Percentiles rank a stretch among this genome's conserved stretches.
phyloP scores from a whole-genome alignment of 2,113 vertebrate species.

The Hippocampus guttulatus region DNA sequence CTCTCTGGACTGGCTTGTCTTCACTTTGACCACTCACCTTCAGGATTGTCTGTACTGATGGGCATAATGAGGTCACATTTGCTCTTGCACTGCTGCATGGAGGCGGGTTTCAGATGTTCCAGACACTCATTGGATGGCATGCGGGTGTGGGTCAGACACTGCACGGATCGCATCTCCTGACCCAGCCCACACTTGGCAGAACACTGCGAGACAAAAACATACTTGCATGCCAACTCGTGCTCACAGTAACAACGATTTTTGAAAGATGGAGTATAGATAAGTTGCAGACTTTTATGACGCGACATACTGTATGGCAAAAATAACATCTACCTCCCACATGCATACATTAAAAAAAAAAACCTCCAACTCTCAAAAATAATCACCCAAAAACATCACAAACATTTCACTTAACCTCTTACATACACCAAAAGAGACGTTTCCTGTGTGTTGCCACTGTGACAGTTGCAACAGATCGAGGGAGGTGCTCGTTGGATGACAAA shows the following conservation, averaged over 20 bases:
- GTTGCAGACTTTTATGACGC: neutral
- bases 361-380: too few relatives aligned
- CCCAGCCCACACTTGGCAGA: conserved; percentile 87
- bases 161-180: conserved; percentile 86
- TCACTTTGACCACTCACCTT: conserved; percentile 76
- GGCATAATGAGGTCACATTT: conserved; percentile 80
- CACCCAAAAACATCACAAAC: neutral
- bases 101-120: conserved; percentile 77
- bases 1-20: neutral
- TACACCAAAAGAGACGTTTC: too few relatives aligned
- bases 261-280: neutral
- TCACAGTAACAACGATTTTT: neutral
- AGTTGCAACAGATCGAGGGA: too few relatives aligned
- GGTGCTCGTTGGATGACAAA: too few relatives aligned
- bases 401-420: too few relatives aligned
- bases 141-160: conserved; percentile 83
- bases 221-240: neutral
- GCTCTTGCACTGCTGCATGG: conserved; percentile 90
- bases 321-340: neutral
- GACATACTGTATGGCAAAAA: neutral
- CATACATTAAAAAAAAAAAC: neutral
- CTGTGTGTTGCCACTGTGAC: too few relatives aligned
- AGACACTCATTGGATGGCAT: conserved; percentile 83
- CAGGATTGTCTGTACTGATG: conserved; percentile 80
- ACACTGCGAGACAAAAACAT: conserved; percentile 74